Percentiles rank a stretch among this genome's conserved stretches.
Conservation (phyloP, 2,888 invertebrate genomes). For the Dolichomitus sp. region DNA sequence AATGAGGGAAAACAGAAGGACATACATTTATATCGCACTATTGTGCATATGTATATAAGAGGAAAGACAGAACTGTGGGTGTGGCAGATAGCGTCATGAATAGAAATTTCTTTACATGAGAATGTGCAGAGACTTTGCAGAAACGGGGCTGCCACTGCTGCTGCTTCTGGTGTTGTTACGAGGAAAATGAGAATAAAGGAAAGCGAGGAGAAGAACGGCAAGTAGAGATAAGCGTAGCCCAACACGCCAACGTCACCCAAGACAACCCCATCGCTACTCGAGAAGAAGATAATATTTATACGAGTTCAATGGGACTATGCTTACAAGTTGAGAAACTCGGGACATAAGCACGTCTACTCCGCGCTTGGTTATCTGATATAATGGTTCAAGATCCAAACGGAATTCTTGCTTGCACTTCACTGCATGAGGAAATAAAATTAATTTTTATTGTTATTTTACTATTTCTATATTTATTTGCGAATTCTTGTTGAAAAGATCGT, state of each 20-base stretch:
- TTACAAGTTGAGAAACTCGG: slow-evolving; percentile 41
- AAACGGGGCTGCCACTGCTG: slow-evolving; percentile 31
- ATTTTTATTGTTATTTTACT: no score
- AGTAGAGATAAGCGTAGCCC: slow-evolving; percentile 51
- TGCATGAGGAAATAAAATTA: neutral
- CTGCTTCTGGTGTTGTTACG: slow-evolving; percentile 6
- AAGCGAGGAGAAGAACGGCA: slow-evolving; percentile 35
- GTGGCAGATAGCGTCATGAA: slow-evolving; percentile 69
- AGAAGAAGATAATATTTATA: slow-evolving; percentile 63
- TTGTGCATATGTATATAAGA: slow-evolving; percentile 16
- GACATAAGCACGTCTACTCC: neutral
- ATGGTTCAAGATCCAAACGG: slow-evolving; percentile 15
- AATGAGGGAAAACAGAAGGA: slow-evolving; percentile 20
- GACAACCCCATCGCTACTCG: slow-evolving; percentile 23
- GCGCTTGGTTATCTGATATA: slow-evolving; percentile 23
- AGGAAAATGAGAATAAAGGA: slow-evolving; percentile 3
- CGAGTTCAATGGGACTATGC: slow-evolving; percentile 41
- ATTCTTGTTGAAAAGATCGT: neutral
- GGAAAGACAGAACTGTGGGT: slow-evolving; percentile 16
- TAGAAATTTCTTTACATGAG: slow-evolving; percentile 71
- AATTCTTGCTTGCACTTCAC: slow-evolving; percentile 13
- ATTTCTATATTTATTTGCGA: neutral
- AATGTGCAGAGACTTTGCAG: slow-evolving; percentile 50
- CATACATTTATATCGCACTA: slow-evolving; percentile 22
- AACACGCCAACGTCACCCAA: slow-evolving; percentile 14